Conservation (phyloP, 2,888 invertebrate genomes). For the Ecliptopera silaceata region DNA sequence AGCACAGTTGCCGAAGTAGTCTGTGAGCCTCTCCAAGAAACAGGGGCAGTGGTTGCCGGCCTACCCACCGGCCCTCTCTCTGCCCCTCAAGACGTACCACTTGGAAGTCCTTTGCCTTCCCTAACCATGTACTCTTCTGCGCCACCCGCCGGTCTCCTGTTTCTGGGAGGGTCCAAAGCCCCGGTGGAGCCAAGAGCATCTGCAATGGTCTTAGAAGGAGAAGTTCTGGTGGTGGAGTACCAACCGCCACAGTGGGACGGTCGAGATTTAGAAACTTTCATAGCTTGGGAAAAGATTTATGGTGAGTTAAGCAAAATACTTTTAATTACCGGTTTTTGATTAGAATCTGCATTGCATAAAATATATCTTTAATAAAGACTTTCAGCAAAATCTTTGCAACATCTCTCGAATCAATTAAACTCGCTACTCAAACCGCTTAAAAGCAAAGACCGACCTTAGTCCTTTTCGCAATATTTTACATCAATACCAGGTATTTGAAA, state of each 20-base stretch:
- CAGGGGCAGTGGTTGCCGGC: slow-evolving; percentile 68
- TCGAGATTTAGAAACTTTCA: slow-evolving; percentile 73
- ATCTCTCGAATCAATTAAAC: background rate
- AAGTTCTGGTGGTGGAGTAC: slow-evolving; percentile 85
- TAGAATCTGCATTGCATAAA: background rate
- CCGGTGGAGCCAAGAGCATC: slow-evolving; percentile 84
- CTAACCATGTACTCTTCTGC: slow-evolving; percentile 47
- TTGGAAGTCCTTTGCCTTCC: slow-evolving; percentile 62
- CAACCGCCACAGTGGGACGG: slow-evolving; percentile 82
- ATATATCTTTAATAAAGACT: background rate
- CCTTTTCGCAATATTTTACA: slow-evolving; percentile 8
- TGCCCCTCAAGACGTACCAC: slow-evolving; percentile 58
- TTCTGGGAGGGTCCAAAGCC: slow-evolving; percentile 85
- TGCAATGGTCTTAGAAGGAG: slow-evolving; percentile 83
- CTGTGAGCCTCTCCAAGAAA: slow-evolving; percentile 71
- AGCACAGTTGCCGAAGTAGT: slow-evolving; percentile 75
- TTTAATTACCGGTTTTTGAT: background rate
- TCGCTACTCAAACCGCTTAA: slow-evolving; percentile 1
- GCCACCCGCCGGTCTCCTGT: slow-evolving; percentile 75
- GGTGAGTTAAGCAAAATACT: slow-evolving; percentile 51
- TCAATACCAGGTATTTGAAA: slow-evolving; percentile 4
- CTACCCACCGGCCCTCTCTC: slow-evolving; percentile 68
- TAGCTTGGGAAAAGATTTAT: slow-evolving; percentile 78
- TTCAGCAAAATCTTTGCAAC: background rate
- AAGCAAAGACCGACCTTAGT: background rate